Conservation (phyloP, 2,113 vertebrate genomes). For the Phalacrocorax carbo region DNA sequence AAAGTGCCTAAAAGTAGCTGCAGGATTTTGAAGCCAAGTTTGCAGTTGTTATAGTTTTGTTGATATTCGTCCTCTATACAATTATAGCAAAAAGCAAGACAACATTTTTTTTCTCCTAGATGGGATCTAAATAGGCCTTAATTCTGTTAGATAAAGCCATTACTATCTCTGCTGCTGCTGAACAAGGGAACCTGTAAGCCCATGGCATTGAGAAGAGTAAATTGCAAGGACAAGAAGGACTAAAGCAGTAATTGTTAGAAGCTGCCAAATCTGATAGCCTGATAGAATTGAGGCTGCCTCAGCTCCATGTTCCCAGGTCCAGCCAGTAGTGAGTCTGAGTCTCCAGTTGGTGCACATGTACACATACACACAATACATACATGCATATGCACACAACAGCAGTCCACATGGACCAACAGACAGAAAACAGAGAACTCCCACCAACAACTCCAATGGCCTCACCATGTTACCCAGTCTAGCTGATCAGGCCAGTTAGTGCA, state of each 20-base stretch:
- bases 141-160: background rate
- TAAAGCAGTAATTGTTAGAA: background rate
- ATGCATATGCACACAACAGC: background rate
- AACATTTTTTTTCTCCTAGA: background rate
- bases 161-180: background rate
- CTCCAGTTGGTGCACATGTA: background rate
- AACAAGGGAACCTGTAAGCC: background rate
- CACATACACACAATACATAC: fast-evolving
- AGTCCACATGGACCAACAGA: background rate
- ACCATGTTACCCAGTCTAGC: background rate
- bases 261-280: background rate
- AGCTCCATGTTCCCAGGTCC: background rate
- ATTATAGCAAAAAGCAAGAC: background rate
- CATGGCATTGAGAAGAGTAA: background rate
- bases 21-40: background rate
- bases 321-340: background rate
- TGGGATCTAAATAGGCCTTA: background rate
- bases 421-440: background rate
- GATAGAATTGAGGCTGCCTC: background rate
- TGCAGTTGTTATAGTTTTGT: background rate
- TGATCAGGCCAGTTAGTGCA: background rate
- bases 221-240: background rate
- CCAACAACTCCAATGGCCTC: background rate
- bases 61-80: background rate
- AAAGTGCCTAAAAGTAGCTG: background rate